Conservation (phyloP, 2,888 invertebrate genomes). For the Agrilus mali region DNA sequence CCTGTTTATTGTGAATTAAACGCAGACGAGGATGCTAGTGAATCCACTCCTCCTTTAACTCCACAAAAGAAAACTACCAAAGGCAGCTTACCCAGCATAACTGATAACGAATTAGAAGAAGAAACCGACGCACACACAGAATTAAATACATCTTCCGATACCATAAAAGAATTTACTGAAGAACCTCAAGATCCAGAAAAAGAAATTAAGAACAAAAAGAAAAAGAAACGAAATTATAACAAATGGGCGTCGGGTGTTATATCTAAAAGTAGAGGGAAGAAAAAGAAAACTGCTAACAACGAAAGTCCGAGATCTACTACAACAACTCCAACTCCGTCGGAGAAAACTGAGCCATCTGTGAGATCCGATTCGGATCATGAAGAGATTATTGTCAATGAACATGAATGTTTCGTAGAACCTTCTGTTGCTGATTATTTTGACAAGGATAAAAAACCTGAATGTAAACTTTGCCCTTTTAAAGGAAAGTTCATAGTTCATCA, state of each 20-base stretch:
- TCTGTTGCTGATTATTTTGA: conserved; percentile 37
- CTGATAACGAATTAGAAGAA: background rate
- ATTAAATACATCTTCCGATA: background rate
- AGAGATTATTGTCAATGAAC: background rate
- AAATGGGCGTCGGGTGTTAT: conserved; percentile 21
- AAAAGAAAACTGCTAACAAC: conserved; percentile 13
- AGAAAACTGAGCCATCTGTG: conserved; percentile 6
- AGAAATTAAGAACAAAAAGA: background rate
- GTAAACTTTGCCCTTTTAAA: conserved; percentile 46
- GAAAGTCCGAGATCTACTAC: background rate
- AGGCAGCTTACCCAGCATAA: background rate
- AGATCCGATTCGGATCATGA: background rate
- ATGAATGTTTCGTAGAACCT: conserved; percentile 10
- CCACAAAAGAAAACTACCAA: conserved; percentile 1
- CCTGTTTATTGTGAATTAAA: background rate
- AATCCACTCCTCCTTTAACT: background rate
- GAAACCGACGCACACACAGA: background rate
- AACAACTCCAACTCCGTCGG: conserved; percentile 4
- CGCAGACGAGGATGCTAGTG: background rate
- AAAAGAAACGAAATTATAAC: conserved; percentile 6
- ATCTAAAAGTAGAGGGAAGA: conserved; percentile 30
- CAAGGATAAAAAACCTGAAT: conserved; percentile 35
- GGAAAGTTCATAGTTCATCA: conserved; percentile 53
- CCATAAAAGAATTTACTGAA: background rate
- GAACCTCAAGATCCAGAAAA: conserved; percentile 2